Base-by-base conservation (phyloP, 2,113 vertebrate genomes). In the Fulmarus glacialis region DNA sequence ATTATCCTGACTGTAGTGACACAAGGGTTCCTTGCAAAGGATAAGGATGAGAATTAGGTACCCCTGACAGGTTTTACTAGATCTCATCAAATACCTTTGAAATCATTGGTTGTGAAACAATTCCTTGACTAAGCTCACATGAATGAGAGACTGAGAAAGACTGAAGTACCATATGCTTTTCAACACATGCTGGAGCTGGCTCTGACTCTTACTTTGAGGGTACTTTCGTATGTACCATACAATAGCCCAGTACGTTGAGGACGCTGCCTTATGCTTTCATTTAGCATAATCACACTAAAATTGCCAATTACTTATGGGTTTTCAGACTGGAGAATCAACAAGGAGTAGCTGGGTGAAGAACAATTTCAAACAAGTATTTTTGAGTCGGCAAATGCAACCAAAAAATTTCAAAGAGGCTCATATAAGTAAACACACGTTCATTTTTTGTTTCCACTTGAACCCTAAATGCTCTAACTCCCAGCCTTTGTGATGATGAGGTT, bases 91-190 rank as follows among this genome's bases (percentile, higher is more conserved):
- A 85, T 32, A 52, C 19, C 36, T 82, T 62, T 45, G n/a, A 78
- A 52, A 74, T 60, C 6, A 92, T 16, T 58, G 29, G 26, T 32
- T 79, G 18, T 23, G 22, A 80, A 80, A 63, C 10, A 78, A 63
- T 40, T 82, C 56, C 60, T 52, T 63, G 36, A 48, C 29, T 42
- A 32, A 78, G 6, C 15, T 89, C 43, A n/a, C 4, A n/a, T 1
- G 5, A 71, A 50, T 18, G 59, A 84, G 12, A 83, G 27, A 66
- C 50, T 56, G 53, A 68, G 40, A 68, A 73, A 56, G 62, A 82
- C 36, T 42, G 45, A 70, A 58, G 56, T 8, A 15, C 3, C 0
- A 0, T 7, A 42, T 1, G 12, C 45, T 47, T 75, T 50, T 16
- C 55, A 84, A 23, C 11, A 21, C 3, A 1, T 12, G 12, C 0